phyloP scores from a whole-genome alignment of 1,140 invertebrate genomes.

The Bicyclus anynana region DNA sequence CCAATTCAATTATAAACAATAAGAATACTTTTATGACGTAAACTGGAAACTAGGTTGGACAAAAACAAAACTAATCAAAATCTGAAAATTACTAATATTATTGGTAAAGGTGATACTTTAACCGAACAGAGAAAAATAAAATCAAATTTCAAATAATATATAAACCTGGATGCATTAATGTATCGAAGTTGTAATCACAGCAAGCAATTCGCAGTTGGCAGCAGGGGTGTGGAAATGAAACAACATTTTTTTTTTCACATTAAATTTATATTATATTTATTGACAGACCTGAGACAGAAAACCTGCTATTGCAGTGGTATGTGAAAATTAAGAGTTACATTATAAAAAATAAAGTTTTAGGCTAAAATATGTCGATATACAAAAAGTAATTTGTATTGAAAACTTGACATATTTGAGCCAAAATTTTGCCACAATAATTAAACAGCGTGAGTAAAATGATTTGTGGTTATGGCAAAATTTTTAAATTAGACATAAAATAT shows the following conservation, averaged over 20 bases:
- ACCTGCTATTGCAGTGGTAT: slow-evolving; percentile 26
- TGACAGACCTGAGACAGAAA: slow-evolving; percentile 61
- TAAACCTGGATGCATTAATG: neutral
- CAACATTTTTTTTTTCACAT: slow-evolving; percentile 63
- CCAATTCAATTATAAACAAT: no score
- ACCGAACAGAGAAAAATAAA: no score
- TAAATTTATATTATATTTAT: slow-evolving; percentile 75
- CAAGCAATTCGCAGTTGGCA: slow-evolving; percentile 44
- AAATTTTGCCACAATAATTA: slow-evolving; percentile 12
- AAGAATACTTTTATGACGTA: no score
- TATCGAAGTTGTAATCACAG: neutral
- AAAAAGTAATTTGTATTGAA: neutral
- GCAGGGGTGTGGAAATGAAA: slow-evolving; percentile 52
- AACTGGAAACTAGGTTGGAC: no score
- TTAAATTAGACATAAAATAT: slow-evolving; percentile 18
- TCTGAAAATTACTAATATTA: no score
- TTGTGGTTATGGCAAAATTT: slow-evolving; percentile 11
- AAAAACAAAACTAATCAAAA: no score
- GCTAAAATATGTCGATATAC: neutral
- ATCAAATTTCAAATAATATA: no score
- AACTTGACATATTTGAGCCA: neutral
- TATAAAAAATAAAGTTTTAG: neutral
- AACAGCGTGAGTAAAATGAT: neutral
- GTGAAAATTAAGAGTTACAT: neutral
- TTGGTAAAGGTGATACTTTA: no score